A percentile compares a stretch with the other conserved stretches of the same genome.
Evolutionary conservation across 2,888 invertebrate species (phyloP).

Genomic region (Oligia strigilis): DNA sequence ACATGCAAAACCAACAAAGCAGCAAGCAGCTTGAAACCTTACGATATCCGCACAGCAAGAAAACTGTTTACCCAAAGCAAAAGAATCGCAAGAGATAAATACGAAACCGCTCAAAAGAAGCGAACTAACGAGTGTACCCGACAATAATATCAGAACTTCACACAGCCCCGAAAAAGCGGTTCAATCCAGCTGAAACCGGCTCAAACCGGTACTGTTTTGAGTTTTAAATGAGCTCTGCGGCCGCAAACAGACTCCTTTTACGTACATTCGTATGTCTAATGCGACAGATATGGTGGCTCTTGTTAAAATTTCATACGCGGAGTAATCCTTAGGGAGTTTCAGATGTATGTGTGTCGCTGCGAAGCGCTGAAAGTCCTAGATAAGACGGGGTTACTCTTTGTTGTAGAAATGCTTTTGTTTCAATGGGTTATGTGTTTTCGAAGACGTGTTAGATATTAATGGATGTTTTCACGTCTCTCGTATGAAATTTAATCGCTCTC

Average conservation of each 20-base stretch:
- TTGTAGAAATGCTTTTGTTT: constrained; percentile 47
- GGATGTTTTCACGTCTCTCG: constrained; percentile 10
- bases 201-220: constrained; percentile 48
- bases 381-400: constrained; percentile 41
- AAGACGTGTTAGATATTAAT: constrained; percentile 23
- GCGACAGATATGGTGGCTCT: constrained; percentile 49
- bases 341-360: constrained; percentile 42
- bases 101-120: constrained; percentile 37
- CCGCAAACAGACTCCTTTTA: constrained; percentile 47
- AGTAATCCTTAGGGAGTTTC: constrained; percentile 44
- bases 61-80: constrained; percentile 19
- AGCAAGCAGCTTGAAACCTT: neutral
- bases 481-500: too few species aligned
- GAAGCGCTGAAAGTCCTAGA: constrained; percentile 40
- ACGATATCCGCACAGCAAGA: constrained; percentile 10
- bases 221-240: constrained; percentile 43
- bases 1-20: too few species aligned
- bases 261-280: constrained; percentile 37
- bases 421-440: constrained; percentile 18
- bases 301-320: constrained; percentile 60
- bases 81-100: constrained; percentile 18
- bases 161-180: constrained; percentile 31
- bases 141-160: constrained; percentile 44
- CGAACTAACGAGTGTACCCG: constrained; percentile 39
- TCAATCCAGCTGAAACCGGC: constrained; percentile 41